Conservation (phyloP, 2,888 invertebrate genomes). For the Sminthurides aquaticus region DNA sequence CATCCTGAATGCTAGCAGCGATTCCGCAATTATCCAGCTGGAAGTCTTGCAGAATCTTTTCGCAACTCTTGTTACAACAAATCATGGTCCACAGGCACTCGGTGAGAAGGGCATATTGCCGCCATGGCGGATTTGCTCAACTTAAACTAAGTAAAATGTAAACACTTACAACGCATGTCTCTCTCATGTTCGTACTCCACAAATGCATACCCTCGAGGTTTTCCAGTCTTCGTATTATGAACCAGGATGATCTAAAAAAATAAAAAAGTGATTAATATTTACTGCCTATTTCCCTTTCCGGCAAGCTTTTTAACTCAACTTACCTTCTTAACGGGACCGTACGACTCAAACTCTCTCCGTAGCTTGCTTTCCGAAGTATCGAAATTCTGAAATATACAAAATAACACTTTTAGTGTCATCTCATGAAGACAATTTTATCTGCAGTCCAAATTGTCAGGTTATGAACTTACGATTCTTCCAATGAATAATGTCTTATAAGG, state of each 20-base stretch:
- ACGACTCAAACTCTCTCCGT: conserved; percentile 93
- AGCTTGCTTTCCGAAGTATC: conserved; percentile 98
- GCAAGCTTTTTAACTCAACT: too few relatives aligned
- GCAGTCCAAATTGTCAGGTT: too few relatives aligned
- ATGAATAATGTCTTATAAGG: conserved; percentile 97
- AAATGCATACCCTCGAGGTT: conserved; percentile 98
- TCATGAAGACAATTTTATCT: too few relatives aligned
- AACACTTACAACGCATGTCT: conserved; percentile 97
- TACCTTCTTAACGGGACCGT: conserved; percentile 95
- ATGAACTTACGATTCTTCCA: conserved; percentile 79
- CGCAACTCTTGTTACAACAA: background rate
- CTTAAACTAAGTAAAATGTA: background rate
- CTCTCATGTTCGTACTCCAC: conserved; percentile 98
- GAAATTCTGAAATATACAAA: conserved; percentile 69
- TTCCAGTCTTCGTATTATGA: conserved; percentile 75
- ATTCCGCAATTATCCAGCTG: background rate
- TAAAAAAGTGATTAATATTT: conserved; percentile 32
- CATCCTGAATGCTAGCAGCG: background rate
- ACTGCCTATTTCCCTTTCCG: too few relatives aligned
- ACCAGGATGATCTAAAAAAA: conserved; percentile 74
- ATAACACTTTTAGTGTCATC: too few relatives aligned
- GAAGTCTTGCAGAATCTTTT: background rate
- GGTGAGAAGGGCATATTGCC: background rate
- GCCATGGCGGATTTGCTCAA: background rate
- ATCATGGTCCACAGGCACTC: background rate